Conservation (phyloP, 2,888 invertebrate genomes). For the Acrobasis suavella region DNA sequence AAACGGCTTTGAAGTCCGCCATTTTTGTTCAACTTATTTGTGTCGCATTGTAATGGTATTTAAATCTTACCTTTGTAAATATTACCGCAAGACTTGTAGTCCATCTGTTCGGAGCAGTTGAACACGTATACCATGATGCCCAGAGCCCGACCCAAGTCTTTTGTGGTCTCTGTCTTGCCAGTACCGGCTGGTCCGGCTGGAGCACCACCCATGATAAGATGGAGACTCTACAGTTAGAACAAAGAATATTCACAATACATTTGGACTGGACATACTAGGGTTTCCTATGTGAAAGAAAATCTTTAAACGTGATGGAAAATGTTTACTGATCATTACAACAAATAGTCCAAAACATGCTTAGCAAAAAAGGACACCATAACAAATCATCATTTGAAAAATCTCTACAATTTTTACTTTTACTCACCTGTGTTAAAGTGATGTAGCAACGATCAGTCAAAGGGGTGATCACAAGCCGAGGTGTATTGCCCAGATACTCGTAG, state of each 20-base stretch:
- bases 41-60: not conserved
- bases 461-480: constrained; percentile 96
- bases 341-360: no score
- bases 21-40: no score
- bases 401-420: constrained; percentile 4
- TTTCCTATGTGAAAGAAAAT: no score
- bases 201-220: constrained; percentile 97
- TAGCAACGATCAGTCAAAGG: constrained; percentile 97
- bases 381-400: no score
- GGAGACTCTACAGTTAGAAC: constrained; percentile 84
- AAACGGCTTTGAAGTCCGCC: no score
- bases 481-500: constrained; percentile 97
- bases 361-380: no score
- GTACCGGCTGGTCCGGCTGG: constrained; percentile 98
- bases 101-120: constrained; percentile 98
- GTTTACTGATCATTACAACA: no score
- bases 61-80: constrained; percentile 89
- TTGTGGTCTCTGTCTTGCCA: constrained; percentile 98
- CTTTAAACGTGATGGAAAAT: no score
- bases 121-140: constrained; percentile 99
- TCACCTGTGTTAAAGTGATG: constrained; percentile 94
- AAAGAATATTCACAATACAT: constrained; percentile 5
- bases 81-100: constrained; percentile 96
- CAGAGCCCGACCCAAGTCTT: constrained; percentile 95
- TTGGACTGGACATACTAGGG: no score